Base-by-base conservation (phyloP, 1,140 invertebrate species). In the Achatina immaculata region DNA sequence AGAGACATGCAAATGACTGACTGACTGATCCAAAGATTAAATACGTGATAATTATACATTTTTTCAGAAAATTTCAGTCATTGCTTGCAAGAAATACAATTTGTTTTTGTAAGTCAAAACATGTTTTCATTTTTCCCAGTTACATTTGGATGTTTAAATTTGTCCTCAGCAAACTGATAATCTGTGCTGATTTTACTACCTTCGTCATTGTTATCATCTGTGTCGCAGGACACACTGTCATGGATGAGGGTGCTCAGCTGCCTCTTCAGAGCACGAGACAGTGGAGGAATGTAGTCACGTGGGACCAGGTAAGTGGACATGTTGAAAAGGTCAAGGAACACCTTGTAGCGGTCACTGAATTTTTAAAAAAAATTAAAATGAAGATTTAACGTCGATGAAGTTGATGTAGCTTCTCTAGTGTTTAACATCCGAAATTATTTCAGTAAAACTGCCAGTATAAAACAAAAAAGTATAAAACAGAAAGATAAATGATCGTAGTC, bases 261-360 rank as follows among this genome's bases (percentile, higher is more conserved):
- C 24, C 87, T 80, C 78, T 92, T 95, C 94, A 95, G 96, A 42
- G 94, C 90, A 42, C 94, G 94, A 7, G 95, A 96, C 36, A 99
- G 92, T 0, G 95, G 95, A 0, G 98, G 98, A 83, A 99, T 97
- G 80, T 95, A 94, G n/a, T 94, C 93, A 9, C 97, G 93, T 6
- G 98, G 98, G 85, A 99, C 95, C 68, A 99, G 90, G 91, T 98
- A 99, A 0, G 98, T 98, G 0, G 97, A 98, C 55, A 99, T 90
- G 90, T 99, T 99, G 93, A 99, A 99, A 21, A 99, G 91, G 90
- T 99, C 98, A 85, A 99, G 91, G 90, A 99, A 99, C 6, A 99
- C 96, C 92, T 99, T 99, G 93, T 99, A 99, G 0, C 97, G 95
- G 91, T 99, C 98, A 91, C 98, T 99, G 93, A 82, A 84, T 88